Conservation (phyloP, 2,797 vertebrate genomes). For the Enoplosus armatus region DNA sequence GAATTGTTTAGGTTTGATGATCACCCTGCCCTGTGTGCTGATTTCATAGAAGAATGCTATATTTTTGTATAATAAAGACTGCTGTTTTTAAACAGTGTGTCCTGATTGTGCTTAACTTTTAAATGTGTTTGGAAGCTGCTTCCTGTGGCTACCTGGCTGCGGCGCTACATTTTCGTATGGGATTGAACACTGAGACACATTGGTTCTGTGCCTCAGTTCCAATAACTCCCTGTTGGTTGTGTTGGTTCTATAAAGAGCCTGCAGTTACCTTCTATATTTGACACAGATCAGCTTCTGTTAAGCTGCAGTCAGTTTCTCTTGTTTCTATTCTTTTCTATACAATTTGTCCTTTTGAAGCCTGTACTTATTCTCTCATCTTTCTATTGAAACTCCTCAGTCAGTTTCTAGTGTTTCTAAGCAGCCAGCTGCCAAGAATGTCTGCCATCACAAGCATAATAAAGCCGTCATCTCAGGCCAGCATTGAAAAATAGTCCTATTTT, state of each 20-base stretch:
- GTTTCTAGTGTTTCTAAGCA: slow-evolving; percentile 42
- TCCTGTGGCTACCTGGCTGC: not conserved
- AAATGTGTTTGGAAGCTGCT: not conserved
- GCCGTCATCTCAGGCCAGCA: slow-evolving; percentile 56
- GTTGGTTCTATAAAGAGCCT: slow-evolving; percentile 1
- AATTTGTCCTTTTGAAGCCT: slow-evolving; percentile 34
- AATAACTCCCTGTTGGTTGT: not conserved
- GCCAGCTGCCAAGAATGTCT: slow-evolving; percentile 56
- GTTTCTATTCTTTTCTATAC: slow-evolving; percentile 18
- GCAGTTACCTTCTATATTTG: slow-evolving; percentile 13
- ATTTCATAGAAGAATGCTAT: not conserved
- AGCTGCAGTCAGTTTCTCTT: slow-evolving; percentile 11
- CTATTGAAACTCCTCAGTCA: slow-evolving; percentile 43
- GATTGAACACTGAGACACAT: too few species aligned
- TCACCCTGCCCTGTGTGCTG: not conserved
- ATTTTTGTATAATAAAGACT: not conserved
- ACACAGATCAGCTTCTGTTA: slow-evolving; percentile 13
- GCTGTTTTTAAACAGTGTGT: too few species aligned
- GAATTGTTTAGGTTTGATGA: not conserved
- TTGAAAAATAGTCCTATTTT: slow-evolving; percentile 70
- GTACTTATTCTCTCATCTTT: slow-evolving; percentile 23
- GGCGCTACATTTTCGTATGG: too few species aligned
- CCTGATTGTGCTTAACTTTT: not conserved
- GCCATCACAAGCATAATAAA: slow-evolving; percentile 59
- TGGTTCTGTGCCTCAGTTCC: not conserved